Evolutionary conservation across 2,113 vertebrate species (phyloP).

Genomic region (Tragelaphus imberbis): DNA sequence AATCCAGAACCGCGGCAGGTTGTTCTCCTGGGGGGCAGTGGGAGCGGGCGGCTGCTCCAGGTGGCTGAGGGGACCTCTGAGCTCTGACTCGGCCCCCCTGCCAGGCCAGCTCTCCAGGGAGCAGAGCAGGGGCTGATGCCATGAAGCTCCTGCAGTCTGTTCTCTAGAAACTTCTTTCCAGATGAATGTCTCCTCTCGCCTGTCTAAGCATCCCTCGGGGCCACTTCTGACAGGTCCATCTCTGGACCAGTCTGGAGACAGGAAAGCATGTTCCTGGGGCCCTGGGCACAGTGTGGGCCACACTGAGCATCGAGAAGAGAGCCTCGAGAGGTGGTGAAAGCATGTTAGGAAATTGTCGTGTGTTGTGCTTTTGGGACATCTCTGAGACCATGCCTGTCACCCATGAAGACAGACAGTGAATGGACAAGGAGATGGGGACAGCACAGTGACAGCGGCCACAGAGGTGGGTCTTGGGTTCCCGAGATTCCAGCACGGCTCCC

Average conservation of each 20-base stretch:
- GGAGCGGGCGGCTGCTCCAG: neutral
- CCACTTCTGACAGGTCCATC: neutral
- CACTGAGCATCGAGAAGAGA: rapidly evolving
- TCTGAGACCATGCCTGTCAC: neutral
- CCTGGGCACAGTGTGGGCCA: neutral
- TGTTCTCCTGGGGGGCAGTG: neutral
- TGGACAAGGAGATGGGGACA: no score
- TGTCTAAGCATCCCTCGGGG: neutral
- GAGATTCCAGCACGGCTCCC: neutral
- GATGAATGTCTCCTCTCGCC: neutral
- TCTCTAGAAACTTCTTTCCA: neutral
- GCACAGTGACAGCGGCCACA: rapidly evolving
- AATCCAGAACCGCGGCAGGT: neutral
- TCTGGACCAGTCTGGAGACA: neutral
- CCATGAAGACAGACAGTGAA: neutral
- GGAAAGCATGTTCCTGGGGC: neutral
- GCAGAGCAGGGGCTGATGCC: neutral
- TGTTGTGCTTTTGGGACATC: neutral
- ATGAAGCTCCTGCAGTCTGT: neutral
- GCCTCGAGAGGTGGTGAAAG: neutral
- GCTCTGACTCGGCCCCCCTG: neutral
- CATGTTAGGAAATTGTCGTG: neutral
- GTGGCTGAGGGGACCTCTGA: neutral
- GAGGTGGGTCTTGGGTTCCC: neutral
- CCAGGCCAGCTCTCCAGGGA: neutral